These are phyloP conservation scores for Enteromius treurensis DNA, from an alignment of 2,797 vertebrate genomes.

Conservation along the genomic window DNA sequence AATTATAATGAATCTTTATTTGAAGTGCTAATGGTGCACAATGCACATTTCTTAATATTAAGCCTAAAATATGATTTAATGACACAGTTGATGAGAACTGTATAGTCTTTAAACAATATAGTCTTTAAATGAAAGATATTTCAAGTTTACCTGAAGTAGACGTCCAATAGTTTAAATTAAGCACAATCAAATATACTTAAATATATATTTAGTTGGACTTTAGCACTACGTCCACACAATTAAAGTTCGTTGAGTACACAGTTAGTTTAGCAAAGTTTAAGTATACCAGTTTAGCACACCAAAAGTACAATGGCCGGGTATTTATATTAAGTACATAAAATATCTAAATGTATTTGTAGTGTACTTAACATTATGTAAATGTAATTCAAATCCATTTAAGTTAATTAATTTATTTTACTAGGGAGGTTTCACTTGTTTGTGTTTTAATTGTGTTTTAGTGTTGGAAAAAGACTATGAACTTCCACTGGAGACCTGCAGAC, in stretches of 20 bases:
- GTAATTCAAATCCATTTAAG: not conserved
- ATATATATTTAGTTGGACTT: not conserved
- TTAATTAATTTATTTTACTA: not conserved
- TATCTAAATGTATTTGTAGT: not conserved
- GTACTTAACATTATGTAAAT: not conserved
- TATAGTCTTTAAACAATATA: not conserved
- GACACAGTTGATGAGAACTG: not conserved
- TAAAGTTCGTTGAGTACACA: not conserved
- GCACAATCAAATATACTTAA: not conserved
- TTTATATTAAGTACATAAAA: not conserved
- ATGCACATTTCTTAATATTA: not conserved
- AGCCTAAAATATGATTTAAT: not conserved
- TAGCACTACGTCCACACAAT: not conserved
- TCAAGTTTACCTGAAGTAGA: not conserved
- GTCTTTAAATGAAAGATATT: not conserved
- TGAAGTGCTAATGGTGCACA: not conserved
- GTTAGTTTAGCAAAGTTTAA: too few species aligned
- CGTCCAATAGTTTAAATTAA: not conserved
- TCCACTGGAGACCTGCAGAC: constrained; percentile 79
- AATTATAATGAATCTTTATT: not conserved
- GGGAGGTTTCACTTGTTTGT: not conserved
- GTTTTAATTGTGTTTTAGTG: constrained; percentile 63
- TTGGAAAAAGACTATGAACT: constrained; percentile 76
- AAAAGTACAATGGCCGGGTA: not conserved
- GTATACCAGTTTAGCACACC: not conserved